Base-by-base conservation (phyloP, 2,113 vertebrate genomes). In the Rhinolophus ferrumequinum region DNA sequence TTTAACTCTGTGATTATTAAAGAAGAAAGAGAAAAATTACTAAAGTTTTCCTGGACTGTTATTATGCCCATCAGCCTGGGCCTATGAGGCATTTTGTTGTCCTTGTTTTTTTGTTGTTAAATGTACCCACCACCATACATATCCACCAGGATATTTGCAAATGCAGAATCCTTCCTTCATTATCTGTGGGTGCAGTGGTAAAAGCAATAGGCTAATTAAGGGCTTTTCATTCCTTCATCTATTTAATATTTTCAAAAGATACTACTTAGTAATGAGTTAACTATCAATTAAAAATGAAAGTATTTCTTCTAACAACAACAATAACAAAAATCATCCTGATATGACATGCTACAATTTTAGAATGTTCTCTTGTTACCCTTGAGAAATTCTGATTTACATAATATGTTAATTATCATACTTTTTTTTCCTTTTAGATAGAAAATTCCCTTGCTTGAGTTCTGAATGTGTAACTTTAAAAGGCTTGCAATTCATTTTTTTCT, bases 351-450 rank as follows among this genome's bases (percentile, higher is more conserved):
- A 67, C 88, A 94, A 93, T 95, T 94, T 38, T 77, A 92, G 77
- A 62, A 69, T 95, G 69, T 96, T 98, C 98, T 98, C 95, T 98
- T 98, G 90, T 97, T 97, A 87, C 87, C 93, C 90, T 98, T 96
- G 97, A 98, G 96, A 98, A 97, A 88, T 47, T 88, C 64, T 73
- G 70, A 98, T 98, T 98, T 98, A 77, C 97, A 98, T 97, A 97
- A 97, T 95, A 87, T 94, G 98, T 98, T 98, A 98, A 97, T 92
- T 96, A 73, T 77, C 76, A 56, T 86, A 33, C 91, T 96, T 93
- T 83, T 95, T 95, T 93, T 90, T 50, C 26, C 58, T 97, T 98
- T 98, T 85, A 95, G 91, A 76, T 88, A 76, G 67, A 84, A 90
- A 93, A 76, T 77, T 96, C 90, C 64, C 70, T 91, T 96, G 92